These are phyloP conservation scores for Cerceris ruficornis DNA, from an alignment of 2,888 invertebrate species.

Conservation along the genomic window DNA sequence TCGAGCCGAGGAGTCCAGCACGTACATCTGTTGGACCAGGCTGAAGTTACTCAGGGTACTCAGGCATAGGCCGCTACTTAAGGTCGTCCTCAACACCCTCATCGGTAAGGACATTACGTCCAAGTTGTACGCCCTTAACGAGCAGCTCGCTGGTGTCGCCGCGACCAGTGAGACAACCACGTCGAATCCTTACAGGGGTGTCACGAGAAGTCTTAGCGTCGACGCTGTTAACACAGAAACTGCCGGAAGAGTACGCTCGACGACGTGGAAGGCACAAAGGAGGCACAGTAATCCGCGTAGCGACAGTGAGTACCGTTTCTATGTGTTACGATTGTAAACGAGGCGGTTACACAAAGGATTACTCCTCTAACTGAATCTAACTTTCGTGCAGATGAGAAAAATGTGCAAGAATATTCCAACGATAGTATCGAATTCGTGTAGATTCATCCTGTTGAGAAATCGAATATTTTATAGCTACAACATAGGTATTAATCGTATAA, in stretches of 20 bases:
- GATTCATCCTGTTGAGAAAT: no score
- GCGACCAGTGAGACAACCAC: constrained; percentile 76
- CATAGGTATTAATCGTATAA: no score
- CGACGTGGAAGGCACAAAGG: constrained; percentile 84
- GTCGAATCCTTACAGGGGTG: constrained; percentile 82
- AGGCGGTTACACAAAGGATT: neutral
- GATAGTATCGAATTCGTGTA: no score
- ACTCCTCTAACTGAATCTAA: neutral
- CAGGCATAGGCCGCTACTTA: constrained; percentile 88
- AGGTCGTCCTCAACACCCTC: constrained; percentile 89
- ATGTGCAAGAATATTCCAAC: no score
- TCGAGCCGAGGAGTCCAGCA: constrained; percentile 89
- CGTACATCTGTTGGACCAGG: constrained; percentile 91
- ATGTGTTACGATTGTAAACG: neutral
- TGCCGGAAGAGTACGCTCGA: constrained; percentile 88
- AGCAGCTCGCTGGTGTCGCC: constrained; percentile 85
- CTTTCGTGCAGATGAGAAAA: no score
- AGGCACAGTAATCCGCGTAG: constrained; percentile 81
- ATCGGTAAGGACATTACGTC: constrained; percentile 94
- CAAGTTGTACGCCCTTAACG: constrained; percentile 91
- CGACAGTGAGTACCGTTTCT: constrained; percentile 78
- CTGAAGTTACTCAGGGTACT: constrained; percentile 89
- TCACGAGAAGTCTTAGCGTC: constrained; percentile 88
- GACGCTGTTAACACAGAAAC: constrained; percentile 91
- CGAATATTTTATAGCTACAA: no score